Conservation (phyloP, 2,888 invertebrate species). For the Eueremaeus valkanovi region DNA sequence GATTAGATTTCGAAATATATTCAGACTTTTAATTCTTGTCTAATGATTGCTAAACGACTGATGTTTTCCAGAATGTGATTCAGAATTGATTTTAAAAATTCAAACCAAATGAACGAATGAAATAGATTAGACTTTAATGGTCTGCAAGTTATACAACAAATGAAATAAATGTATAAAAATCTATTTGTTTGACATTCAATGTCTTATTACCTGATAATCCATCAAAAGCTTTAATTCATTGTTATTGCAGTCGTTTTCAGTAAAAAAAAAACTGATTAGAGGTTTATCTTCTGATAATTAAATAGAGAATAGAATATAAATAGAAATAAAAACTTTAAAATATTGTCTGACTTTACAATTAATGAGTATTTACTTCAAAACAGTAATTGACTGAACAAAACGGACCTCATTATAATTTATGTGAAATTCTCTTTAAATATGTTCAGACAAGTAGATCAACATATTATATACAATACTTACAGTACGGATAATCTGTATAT, state of each 20-base stretch:
- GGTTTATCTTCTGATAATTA: neutral
- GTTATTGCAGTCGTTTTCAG: neutral
- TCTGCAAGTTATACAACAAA: too few relatives aligned
- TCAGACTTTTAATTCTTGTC: neutral
- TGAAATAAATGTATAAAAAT: too few relatives aligned
- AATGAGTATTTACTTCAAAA: neutral
- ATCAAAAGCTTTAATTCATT: slow-evolving; percentile 22
- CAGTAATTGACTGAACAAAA: neutral
- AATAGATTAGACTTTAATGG: too few relatives aligned
- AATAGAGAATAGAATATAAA: neutral
- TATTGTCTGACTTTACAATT: neutral
- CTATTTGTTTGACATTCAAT: neutral
- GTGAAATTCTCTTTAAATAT: too few relatives aligned
- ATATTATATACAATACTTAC: too few relatives aligned
- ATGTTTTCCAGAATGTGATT: too few relatives aligned
- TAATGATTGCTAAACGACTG: neutral
- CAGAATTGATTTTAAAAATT: too few relatives aligned
- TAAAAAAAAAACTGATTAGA: neutral
- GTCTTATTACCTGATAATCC: neutral
- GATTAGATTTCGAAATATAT: neutral
- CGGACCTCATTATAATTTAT: neutral
- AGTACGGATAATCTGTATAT: too few relatives aligned
- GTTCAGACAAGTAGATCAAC: too few relatives aligned
- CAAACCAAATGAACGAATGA: too few relatives aligned
- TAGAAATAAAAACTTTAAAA: neutral